Conservation (phyloP, 2,888 invertebrate genomes). For the Linyphia triangularis region DNA sequence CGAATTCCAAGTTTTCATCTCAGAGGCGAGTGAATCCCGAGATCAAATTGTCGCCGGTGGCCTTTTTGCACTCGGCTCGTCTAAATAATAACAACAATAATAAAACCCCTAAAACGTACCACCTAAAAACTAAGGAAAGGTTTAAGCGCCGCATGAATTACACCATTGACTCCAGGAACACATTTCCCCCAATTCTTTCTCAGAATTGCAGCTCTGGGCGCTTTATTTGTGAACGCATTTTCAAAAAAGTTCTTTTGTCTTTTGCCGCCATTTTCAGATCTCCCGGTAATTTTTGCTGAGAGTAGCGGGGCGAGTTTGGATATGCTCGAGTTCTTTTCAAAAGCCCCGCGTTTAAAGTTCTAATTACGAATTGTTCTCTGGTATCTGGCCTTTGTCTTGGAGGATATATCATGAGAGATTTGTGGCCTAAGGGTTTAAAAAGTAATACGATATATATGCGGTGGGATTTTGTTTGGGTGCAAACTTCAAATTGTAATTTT, state of each 20-base stretch:
- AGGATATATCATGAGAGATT: not conserved
- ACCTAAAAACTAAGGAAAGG: not conserved
- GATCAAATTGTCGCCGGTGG: slow-evolving; percentile 64
- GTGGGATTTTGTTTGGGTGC: not conserved
- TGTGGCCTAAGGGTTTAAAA: not conserved
- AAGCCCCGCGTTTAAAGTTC: not conserved
- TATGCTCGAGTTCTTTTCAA: slow-evolving; percentile 3
- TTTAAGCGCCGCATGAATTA: slow-evolving; percentile 48
- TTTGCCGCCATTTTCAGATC: not conserved
- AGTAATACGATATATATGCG: not conserved
- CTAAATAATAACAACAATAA: slow-evolving; percentile 62
- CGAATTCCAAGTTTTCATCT: slow-evolving; percentile 55
- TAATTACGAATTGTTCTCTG: slow-evolving; percentile 38
- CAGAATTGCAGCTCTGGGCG: slow-evolving; percentile 39
- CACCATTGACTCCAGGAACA: slow-evolving; percentile 31
- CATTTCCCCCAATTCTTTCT: slow-evolving; percentile 25
- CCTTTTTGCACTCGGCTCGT: slow-evolving; percentile 16
- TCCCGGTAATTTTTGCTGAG: slow-evolving; percentile 17
- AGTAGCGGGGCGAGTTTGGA: not conserved
- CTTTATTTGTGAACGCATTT: slow-evolving; percentile 30
- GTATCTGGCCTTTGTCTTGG: not conserved
- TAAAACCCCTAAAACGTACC: slow-evolving; percentile 4
- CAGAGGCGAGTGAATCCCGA: slow-evolving; percentile 36
- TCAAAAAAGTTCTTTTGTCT: slow-evolving; percentile 53
- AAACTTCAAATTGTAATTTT: not conserved